Evolutionary conservation across 2,888 invertebrate genomes (phyloP).

Genomic region (Morinoia aosen): DNA sequence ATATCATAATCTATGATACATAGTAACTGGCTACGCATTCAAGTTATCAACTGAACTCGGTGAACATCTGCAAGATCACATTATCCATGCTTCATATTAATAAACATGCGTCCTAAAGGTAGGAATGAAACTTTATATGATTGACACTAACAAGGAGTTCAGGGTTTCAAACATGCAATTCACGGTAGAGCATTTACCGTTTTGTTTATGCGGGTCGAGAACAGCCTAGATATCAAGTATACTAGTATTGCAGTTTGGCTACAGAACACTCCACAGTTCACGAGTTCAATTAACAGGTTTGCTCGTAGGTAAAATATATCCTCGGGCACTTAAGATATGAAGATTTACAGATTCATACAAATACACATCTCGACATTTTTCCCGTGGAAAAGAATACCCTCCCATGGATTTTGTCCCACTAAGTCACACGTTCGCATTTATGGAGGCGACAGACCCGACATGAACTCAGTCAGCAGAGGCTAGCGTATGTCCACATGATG

Average conservation of each 20-base stretch:
- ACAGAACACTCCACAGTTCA: background rate
- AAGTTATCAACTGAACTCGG: background rate
- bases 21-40: background rate
- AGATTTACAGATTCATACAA: background rate
- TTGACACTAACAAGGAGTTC: background rate
- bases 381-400: background rate
- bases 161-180: background rate
- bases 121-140: background rate
- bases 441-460: background rate
- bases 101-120: background rate
- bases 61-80: background rate
- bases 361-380: too few relatives aligned
- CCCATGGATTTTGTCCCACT: background rate
- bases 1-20: background rate
- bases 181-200: background rate
- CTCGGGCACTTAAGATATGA: background rate
- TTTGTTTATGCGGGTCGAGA: background rate
- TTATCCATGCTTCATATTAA: background rate
- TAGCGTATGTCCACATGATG: background rate
- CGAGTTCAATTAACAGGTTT: background rate
- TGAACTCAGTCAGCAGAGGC: background rate
- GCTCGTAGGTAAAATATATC: background rate
- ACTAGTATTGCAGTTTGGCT: background rate
- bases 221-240: too few relatives aligned
- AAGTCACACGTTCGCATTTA: background rate